phyloP scores from a whole-genome alignment of 1,140 invertebrate species.

The Leptopilina boulardi region DNA sequence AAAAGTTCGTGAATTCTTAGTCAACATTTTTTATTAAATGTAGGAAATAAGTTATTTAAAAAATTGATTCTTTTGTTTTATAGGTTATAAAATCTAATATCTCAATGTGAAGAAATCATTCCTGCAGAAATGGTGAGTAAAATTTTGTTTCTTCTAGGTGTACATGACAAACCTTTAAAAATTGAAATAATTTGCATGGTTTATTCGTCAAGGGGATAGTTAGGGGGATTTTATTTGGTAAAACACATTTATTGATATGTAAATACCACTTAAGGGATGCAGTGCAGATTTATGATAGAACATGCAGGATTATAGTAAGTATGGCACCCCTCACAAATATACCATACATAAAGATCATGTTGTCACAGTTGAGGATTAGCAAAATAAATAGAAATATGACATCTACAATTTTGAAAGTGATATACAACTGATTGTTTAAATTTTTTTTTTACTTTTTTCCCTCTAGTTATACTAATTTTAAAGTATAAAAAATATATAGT shows the following conservation, averaged over 20 bases:
- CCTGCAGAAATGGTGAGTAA: too few relatives aligned
- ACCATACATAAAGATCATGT: constrained; percentile 25
- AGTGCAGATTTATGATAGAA: constrained; percentile 3
- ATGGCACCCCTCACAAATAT: constrained; percentile 13
- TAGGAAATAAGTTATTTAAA: too few relatives aligned
- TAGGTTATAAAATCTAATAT: too few relatives aligned
- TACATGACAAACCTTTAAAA: background rate
- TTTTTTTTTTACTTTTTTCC: background rate
- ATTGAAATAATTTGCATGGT: background rate
- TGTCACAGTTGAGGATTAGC: constrained; percentile 11
- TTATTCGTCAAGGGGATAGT: background rate
- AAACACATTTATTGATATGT: constrained; percentile 22
- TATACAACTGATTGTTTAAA: background rate
- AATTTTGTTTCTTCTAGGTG: too few relatives aligned
- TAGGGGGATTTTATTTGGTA: constrained; percentile 1
- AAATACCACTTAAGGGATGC: constrained; percentile 23
- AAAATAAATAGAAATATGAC: constrained; percentile 27
- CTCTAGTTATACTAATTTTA: too few relatives aligned
- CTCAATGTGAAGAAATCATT: too few relatives aligned
- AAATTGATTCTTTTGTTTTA: too few relatives aligned
- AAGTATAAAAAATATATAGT: too few relatives aligned
- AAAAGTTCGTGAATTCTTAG: too few relatives aligned
- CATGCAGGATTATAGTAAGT: background rate
- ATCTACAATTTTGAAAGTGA: background rate
- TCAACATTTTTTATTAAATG: too few relatives aligned